Base-by-base conservation (phyloP, 2,113 vertebrate species). In the Gobio gobio region DNA sequence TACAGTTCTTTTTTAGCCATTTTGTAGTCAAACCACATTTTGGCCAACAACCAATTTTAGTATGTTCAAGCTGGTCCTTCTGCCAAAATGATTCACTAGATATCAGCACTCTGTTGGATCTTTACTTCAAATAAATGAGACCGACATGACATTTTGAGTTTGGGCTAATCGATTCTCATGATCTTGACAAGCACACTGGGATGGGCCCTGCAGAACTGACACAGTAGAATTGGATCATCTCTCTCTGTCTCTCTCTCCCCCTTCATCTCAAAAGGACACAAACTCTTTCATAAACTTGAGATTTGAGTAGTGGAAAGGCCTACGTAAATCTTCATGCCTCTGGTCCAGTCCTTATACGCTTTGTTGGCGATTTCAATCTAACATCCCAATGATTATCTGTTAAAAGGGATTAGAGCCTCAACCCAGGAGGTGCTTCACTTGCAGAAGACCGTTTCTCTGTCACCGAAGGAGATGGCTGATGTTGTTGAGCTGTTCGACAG, bases 181-280 rank as follows among this genome's bases (percentile, higher is more conserved):
- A 88, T 88, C 82, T 76, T 40, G 82, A 86, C 82, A 84, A 66
- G 90, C 92, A 90, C 87, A 84, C n/a, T 61, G 80, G 84, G 80
- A 93, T 92, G 91, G 88, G 91, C 90, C 90, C 87, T 40, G 64
- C 47, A 49, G 64, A 51, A 89, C 89, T 89, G 90, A 84, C 61
- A 82, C 64, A 83, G 82, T 40, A 61, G 64, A 73, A 82, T 70
- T 89, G 82, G 87, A 89, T 83, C 63, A 85, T 66, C 59, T 74
- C 78, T 40, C 81, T 64, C 58, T 68, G 24, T 85, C 13, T 76
- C n/a, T 75, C 49, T 40, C 36, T 43, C 59, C 9, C 5, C 12
- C 40, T 78, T 36, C 18, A 78, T 63, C 59, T 68, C 36, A n/a
- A 66, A 40, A 76, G 64, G 24, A 36, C 26, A 16, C 75, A 74